These are phyloP conservation scores for Dryocosmus kuriphilus DNA, from an alignment of 2,888 invertebrate species.

Conservation along the genomic window DNA sequence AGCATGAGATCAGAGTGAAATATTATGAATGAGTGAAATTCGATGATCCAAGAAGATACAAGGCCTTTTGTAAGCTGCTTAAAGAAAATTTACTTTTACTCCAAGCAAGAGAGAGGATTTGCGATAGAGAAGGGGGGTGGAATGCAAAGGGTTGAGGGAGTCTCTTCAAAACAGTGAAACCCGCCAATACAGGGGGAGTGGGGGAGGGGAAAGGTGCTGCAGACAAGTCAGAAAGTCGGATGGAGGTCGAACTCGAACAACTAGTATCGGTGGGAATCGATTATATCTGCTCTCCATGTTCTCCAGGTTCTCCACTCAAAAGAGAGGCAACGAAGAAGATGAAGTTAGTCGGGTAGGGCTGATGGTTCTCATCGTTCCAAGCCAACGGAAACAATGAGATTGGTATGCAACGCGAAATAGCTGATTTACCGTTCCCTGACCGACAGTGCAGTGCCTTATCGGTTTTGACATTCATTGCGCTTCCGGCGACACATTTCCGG, in stretches of 20 bases:
- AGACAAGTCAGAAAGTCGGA: neutral
- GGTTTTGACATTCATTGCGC: constrained; percentile 34
- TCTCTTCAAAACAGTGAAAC: neutral
- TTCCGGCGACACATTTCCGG: constrained; percentile 22
- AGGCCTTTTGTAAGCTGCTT: neutral
- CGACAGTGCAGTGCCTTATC: constrained; percentile 37
- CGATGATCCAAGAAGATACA: neutral
- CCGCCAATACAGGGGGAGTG: neutral
- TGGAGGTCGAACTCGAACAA: constrained; percentile 1
- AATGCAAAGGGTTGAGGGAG: neutral
- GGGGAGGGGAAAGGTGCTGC: neutral
- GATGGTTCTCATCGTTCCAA: constrained; percentile 47
- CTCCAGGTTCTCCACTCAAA: constrained; percentile 10
- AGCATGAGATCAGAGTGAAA: constrained; percentile 1
- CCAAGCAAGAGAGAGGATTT: neutral
- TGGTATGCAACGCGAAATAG: constrained; percentile 48
- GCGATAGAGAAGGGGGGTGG: neutral
- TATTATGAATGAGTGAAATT: constrained; percentile 31
- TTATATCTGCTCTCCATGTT: constrained; percentile 41
- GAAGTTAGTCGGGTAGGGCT: neutral
- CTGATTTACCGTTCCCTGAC: constrained; percentile 50
- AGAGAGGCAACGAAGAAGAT: neutral
- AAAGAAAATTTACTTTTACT: constrained; percentile 33
- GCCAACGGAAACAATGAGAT: constrained; percentile 47
- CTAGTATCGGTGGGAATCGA: constrained; percentile 48